A percentile compares a stretch with the other conserved stretches of the same genome.
Evolutionary conservation across 2,888 invertebrate genomes (phyloP).

Genomic region (Sinopyrophorus schimmeli): DNA sequence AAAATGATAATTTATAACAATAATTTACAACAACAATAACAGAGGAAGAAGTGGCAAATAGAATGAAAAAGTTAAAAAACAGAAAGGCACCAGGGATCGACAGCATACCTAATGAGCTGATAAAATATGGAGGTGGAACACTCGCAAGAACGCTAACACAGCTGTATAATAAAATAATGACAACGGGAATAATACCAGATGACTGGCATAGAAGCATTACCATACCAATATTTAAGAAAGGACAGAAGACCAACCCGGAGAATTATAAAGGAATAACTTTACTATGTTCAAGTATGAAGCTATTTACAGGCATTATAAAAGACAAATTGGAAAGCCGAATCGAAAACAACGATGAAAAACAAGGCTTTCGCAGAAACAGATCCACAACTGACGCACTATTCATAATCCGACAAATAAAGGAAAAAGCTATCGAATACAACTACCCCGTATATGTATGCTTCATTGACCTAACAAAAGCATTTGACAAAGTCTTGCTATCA

Average conservation of each 20-base stretch:
- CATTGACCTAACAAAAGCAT: conserved; percentile 1
- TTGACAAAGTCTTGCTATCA: conserved; percentile 1
- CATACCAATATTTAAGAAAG: too few relatives aligned
- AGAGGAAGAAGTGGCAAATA: background rate
- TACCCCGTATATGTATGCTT: background rate
- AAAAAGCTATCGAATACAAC: conserved; percentile 4
- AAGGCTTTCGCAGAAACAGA: background rate
- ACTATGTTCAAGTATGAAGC: conserved; percentile 1
- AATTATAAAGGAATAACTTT: too few relatives aligned
- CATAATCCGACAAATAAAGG: conserved; percentile 1
- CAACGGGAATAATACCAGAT: background rate
- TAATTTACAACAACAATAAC: too few relatives aligned
- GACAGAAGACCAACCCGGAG: too few relatives aligned
- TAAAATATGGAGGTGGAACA: conserved; percentile 1
- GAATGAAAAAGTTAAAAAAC: conserved; percentile 1
- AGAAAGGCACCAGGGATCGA: background rate
- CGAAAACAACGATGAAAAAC: background rate
- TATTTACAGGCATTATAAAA: conserved; percentile 2
- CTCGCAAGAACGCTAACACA: conserved; percentile 2
- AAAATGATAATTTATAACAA: too few relatives aligned
- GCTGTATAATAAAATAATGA: conserved; percentile 7
- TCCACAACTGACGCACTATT: conserved; percentile 1
- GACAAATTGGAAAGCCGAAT: conserved; percentile 2
- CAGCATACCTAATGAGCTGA: background rate
- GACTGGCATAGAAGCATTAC: background rate